These are phyloP conservation scores for Lypha dubia DNA, from an alignment of 2,888 invertebrate species.

Conservation along the genomic window DNA sequence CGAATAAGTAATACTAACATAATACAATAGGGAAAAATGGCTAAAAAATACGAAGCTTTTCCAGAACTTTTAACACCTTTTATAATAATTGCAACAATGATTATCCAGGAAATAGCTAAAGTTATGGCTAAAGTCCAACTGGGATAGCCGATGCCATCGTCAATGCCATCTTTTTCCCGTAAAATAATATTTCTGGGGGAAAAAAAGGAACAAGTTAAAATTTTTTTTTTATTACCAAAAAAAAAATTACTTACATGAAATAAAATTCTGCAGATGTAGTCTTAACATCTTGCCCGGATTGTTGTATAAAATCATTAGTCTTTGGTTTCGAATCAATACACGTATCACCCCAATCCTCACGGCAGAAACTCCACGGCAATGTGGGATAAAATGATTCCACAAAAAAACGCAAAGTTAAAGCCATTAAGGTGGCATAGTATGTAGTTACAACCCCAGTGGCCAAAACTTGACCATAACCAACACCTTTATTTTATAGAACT, in stretches of 20 bases:
- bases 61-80: slow-evolving; percentile 86
- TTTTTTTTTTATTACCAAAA: too few species aligned
- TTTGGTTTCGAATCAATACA: slow-evolving; percentile 79
- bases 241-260: slow-evolving; percentile 80
- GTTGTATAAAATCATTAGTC: slow-evolving; percentile 43
- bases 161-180: slow-evolving; percentile 84
- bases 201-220: too few species aligned
- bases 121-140: slow-evolving; percentile 85
- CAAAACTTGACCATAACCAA: slow-evolving; percentile 85
- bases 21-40: slow-evolving; percentile 87
- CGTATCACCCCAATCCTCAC: slow-evolving; percentile 84
- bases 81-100: slow-evolving; percentile 84
- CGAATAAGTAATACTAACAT: slow-evolving; percentile 86
- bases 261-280: slow-evolving; percentile 83
- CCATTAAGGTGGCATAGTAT: slow-evolving; percentile 88
- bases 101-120: slow-evolving; percentile 84
- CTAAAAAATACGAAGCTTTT: slow-evolving; percentile 88
- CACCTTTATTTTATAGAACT: slow-evolving; percentile 81
- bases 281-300: slow-evolving; percentile 68
- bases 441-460: slow-evolving; percentile 85
- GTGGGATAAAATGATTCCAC: slow-evolving; percentile 85
- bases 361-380: slow-evolving; percentile 87
- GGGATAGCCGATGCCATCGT: slow-evolving; percentile 85
- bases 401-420: slow-evolving; percentile 86
- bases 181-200: slow-evolving; percentile 84